These are phyloP conservation scores for Limnephilus lunatus DNA, from an alignment of 2,888 invertebrate species.

Conservation along the genomic window DNA sequence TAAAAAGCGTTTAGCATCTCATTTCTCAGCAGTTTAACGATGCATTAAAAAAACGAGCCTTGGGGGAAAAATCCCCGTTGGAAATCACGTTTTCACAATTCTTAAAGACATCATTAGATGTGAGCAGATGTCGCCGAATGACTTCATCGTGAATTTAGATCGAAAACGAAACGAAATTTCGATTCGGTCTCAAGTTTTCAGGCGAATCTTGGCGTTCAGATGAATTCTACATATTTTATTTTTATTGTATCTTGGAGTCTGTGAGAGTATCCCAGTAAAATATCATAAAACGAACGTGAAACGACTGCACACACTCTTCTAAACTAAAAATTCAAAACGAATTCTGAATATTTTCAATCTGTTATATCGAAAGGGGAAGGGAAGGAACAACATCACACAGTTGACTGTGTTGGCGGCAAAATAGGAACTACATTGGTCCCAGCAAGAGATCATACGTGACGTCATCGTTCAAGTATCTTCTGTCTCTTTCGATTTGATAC, in stretches of 20 bases:
- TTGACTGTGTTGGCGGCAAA: too few relatives aligned
- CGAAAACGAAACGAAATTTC: not conserved
- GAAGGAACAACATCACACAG: too few relatives aligned
- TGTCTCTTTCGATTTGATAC: too few relatives aligned
- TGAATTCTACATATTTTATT: not conserved
- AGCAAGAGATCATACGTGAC: too few relatives aligned
- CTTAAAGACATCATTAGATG: not conserved
- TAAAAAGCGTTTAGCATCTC: not conserved
- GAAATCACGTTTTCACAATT: not conserved
- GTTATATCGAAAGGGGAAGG: too few relatives aligned
- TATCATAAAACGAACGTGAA: too few relatives aligned
- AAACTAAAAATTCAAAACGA: too few relatives aligned
- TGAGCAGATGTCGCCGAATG: not conserved
- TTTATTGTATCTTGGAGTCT: too few relatives aligned
- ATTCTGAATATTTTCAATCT: too few relatives aligned
- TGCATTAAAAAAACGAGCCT: not conserved
- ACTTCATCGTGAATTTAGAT: not conserved
- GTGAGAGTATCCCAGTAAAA: not conserved
- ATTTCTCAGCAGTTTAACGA: not conserved
- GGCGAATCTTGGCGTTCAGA: not conserved
- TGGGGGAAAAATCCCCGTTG: not conserved
- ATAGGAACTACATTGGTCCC: too few relatives aligned
- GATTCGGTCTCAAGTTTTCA: not conserved
- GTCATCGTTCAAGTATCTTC: too few relatives aligned
- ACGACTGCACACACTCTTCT: too few relatives aligned